Percentiles rank a stretch among this genome's conserved stretches.
Evolutionary conservation across 2,888 invertebrate species (phyloP).

Genomic region (Tetranychus piercei): DNA sequence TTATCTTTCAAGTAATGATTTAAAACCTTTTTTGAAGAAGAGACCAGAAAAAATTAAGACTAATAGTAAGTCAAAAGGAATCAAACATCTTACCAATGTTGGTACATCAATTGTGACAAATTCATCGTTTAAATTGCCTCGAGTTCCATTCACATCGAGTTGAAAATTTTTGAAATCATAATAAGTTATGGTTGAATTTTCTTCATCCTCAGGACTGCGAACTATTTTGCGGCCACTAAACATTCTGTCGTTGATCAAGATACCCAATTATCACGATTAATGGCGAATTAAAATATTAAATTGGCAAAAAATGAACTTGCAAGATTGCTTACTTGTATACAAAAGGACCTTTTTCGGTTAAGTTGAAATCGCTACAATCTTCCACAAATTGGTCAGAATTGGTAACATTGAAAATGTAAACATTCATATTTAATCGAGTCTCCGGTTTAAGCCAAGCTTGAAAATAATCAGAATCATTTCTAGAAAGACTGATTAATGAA

Average conservation of each 20-base stretch:
- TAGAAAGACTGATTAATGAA: not conserved
- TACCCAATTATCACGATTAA: not conserved
- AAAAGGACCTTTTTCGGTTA: not conserved
- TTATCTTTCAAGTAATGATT: not conserved
- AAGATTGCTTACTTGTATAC: not conserved
- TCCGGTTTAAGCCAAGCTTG: not conserved
- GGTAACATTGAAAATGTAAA: not conserved
- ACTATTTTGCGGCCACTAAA: not conserved
- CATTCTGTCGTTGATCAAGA: not conserved
- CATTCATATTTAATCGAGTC: not conserved
- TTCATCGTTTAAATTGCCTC: not conserved
- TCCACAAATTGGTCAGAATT: not conserved
- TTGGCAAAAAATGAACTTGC: not conserved
- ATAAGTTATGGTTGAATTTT: not conserved
- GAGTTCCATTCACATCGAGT: not conserved
- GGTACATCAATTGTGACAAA: not conserved
- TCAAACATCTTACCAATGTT: not conserved
- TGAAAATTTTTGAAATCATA: not conserved
- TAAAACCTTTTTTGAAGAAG: not conserved
- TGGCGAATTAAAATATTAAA: not conserved
- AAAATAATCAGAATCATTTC: not conserved
- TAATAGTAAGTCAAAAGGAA: not conserved
- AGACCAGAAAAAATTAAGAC: not conserved
- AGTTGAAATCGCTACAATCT: not conserved
- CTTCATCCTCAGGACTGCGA: not conserved